Evolutionary conservation across 2,888 invertebrate genomes (phyloP), one percentile per base, ranked within the genome.

Genomic region (Synanthedon formicaeformis): DNA sequence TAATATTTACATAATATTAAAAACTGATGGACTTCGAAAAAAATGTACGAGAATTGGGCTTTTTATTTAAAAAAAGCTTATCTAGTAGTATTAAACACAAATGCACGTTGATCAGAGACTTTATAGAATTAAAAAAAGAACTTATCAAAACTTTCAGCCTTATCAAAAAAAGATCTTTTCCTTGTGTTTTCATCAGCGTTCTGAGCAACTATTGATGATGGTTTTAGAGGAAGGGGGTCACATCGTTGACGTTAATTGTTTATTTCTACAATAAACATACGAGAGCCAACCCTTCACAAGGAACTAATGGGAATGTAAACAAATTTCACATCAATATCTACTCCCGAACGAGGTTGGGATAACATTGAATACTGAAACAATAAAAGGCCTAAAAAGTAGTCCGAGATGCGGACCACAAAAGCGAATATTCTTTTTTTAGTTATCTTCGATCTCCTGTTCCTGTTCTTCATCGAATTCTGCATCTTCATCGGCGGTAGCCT

Each of bases 401-500:
- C 67, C 68, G 64, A 58, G 62, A 60, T 60, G 63, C 64, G 58
- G 59, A 56, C 55, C 54, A 58, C 58, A 53, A 34, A 34, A 34
- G 34, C 2, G 34, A 34, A 34, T 34, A 34, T 5, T 34, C 2
- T 6, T 34, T 6, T 23, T 65, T 67, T 86, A 87, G 78, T 87
- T 85, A 71, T 92, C 92, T 65, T 92, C 92, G 73, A 92, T 91
- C 81, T 92, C 92, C 63, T 90, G 91, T 75, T 92, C 92, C 66
- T 90, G 90, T 66, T 92, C 92, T 78, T 94, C 94, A 67, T 94
- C 94, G 79, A 93, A 94, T 84, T 94, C 94, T 0, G 92, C 92
- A 73, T 94, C 94, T 75, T 94, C 94, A 69, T 94, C 94, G 63
- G 93, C 93, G 61, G 93, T 94, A 57, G 95, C 95, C 79, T 93